Base-by-base conservation (phyloP, 1,140 invertebrate species). In the Pissodes strobi region DNA sequence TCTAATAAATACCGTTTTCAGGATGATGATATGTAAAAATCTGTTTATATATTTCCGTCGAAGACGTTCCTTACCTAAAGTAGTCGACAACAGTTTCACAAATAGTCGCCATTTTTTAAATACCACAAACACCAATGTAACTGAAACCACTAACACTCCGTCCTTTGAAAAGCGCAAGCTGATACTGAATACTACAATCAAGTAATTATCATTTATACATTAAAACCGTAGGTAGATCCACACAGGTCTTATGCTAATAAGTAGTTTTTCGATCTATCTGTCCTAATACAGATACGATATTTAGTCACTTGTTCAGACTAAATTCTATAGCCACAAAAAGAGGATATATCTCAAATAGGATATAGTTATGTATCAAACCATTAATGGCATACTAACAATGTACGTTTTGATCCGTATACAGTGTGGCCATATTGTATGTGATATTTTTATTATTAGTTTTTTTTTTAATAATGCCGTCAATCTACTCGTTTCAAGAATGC, bases 221-320 rank as follows among this genome's bases (percentile, higher is more conserved):
- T 12, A 52, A 52, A 52, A 34, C 34, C 27, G 49, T 52, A 25
- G 49, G 49, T 30, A 15, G 49, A 12, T 2, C 23, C 45, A 25
- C 9, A 48, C 49, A 52, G 23, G 27, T 52, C 49, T 52, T 52
- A 52, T 52, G 49, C 23, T 52, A 52, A 52, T 52, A 52, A 52
- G 23, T 37, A 17, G 49, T 30, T 17, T 52, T 37, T 52, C 45
- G 45, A 48, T 52, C 23, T 37, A 52, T 25, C 49, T 52, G 12
- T 15, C 49, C 49, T 30, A 52, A 30, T 52, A 52, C 18, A 52
- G 49, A 19, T 25, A 52, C 8, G 9, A 48, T 48, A 48, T 19
- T 18, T 52, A 13, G 49, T 30, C 30, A 34, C n/a, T n/a, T n/a
- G n/a, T n/a, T n/a, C n/a, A n/a, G n/a, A n/a, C n/a, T n/a, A n/a